These are phyloP conservation scores for Nibea albiflora DNA, from an alignment of 2,113 vertebrate genomes.

Conservation along the genomic window DNA sequence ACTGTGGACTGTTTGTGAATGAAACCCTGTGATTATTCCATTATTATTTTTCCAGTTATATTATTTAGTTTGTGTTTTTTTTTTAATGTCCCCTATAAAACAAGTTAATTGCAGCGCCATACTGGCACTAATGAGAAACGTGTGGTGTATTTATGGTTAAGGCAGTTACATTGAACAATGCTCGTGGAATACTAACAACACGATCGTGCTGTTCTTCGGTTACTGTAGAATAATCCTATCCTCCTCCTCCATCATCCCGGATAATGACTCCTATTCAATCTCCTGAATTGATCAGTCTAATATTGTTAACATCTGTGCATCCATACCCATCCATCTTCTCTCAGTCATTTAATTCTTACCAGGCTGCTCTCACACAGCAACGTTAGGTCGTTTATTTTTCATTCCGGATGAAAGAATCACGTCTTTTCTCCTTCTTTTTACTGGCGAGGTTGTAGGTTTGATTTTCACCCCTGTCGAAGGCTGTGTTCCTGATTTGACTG, in stretches of 20 bases:
- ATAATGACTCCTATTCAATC: neutral
- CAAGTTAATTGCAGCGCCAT: neutral
- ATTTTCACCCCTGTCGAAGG: neutral
- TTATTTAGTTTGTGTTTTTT: conserved; percentile 4
- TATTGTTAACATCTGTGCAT: neutral
- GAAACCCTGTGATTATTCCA: neutral
- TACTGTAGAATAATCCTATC: neutral
- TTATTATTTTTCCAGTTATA: conserved; percentile 12
- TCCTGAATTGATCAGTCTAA: neutral
- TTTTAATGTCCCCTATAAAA: conserved; percentile 13
- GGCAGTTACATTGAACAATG: conserved; percentile 11
- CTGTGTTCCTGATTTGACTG: neutral
- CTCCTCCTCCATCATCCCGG: neutral
- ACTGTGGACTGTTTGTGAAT: neutral
- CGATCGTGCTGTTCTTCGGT: conserved; percentile 7
- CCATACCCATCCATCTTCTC: neutral
- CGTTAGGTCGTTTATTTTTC: neutral
- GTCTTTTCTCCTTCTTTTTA: neutral
- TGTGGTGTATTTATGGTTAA: neutral
- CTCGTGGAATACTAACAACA: conserved; percentile 29
- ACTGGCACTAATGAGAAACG: conserved; percentile 14
- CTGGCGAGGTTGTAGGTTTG: neutral
- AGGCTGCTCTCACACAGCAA: neutral
- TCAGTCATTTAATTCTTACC: neutral
- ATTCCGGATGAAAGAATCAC: neutral